Base-by-base conservation (phyloP, 2,113 vertebrate genomes). In the Halichoeres trimaculatus region DNA sequence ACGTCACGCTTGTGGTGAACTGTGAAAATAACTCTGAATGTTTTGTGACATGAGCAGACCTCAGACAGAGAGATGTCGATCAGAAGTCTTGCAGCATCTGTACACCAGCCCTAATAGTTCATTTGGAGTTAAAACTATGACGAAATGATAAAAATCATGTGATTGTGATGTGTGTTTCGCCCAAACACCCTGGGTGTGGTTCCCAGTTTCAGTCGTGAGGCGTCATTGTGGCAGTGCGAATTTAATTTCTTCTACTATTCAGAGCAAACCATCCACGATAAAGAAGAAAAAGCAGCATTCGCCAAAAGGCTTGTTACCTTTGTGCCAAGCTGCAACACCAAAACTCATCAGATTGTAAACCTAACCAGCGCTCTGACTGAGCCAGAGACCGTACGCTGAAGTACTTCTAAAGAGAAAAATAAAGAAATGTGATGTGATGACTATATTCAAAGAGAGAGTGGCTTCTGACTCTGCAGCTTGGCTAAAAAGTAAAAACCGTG, bases 31-130 rank as follows among this genome's bases (percentile, higher is more conserved):
- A 83, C 68, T 69, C 24, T 66, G 51, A 47, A 74, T 61, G 75
- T 65, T 66, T 53, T 54, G 38, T 69, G 80, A 71, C 62, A 51
- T 54, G 62, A 64, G 64, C 66, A 73, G 66, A 86, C 70, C 57
- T 80, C 70, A 67, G 72, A 81, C 50, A 64, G 58, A 72, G 58
- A 72, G 70, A 69, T 73, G 63, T 80, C 58, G 70, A 65, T 81
- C 54, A 70, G 76, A 90, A 74, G 70, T 87, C 81, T 84, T 91
- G 84, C 85, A 91, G 87, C 82, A 88, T 88, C 80, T 76, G 64
- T 87, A 76, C 74, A 83, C 80, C 87, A 90, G 89, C 88, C 86
- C 91, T 90, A 89, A 78, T 69, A 70, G 61, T 76, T 83, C 38
- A 71, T 71, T 69, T 85, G 81, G 47, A 79, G 69, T 52, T 74